phyloP scores from a whole-genome alignment of 2,797 vertebrate genomes.

The Merluccius polli region DNA sequence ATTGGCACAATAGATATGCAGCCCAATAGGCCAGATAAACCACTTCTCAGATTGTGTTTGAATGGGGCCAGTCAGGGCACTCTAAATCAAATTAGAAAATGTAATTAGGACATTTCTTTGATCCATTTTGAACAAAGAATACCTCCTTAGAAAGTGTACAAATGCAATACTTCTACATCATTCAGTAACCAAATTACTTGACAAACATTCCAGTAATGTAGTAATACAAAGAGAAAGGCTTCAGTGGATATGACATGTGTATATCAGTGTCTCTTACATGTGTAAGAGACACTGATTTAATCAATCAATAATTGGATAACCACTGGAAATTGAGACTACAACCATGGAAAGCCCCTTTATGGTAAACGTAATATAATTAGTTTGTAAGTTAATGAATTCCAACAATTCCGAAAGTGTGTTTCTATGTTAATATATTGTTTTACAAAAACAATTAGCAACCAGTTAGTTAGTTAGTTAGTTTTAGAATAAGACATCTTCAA shows the following conservation, averaged over 20 bases:
- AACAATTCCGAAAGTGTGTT: background rate
- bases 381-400: background rate
- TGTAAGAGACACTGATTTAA: conserved; percentile 2
- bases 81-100: too few species aligned
- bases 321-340: conserved; percentile 9
- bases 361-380: conserved; percentile 16
- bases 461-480: background rate
- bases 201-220: background rate
- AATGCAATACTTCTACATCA: background rate
- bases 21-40: too few species aligned
- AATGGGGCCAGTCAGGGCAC: too few species aligned
- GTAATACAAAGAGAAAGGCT: background rate
- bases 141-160: background rate
- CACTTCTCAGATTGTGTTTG: too few species aligned
- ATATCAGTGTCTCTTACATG: too few species aligned
- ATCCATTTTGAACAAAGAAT: background rate
- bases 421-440: background rate
- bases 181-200: background rate
- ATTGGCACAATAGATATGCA: background rate
- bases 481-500: background rate
- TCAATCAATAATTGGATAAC: conserved; percentile 32
- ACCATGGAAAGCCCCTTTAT: conserved; percentile 38
- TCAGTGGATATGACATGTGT: background rate
- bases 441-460: background rate
- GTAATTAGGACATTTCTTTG: too few species aligned